Evolutionary conservation across 2,888 invertebrate genomes (phyloP).

Genomic region (Deilephila porcellus): DNA sequence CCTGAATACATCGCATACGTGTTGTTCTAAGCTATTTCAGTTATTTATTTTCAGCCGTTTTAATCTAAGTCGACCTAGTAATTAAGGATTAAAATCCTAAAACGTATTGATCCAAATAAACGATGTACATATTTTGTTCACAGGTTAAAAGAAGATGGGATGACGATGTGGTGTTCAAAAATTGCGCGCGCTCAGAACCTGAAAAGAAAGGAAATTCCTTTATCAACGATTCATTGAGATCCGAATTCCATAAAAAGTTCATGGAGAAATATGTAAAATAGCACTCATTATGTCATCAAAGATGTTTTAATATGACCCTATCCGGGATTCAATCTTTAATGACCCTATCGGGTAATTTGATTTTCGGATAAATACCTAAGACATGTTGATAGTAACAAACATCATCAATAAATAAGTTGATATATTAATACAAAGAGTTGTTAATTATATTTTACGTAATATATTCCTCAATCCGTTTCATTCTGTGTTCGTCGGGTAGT

Average conservation of each 20-base stretch:
- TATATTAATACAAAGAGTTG: background rate
- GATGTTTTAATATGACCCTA: background rate
- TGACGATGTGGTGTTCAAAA: constrained; percentile 99
- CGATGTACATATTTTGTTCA: constrained; percentile 38
- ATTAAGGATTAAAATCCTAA: background rate
- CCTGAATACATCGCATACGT: no score
- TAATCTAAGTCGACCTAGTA: no score
- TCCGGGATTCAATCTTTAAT: background rate
- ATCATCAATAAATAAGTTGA: background rate
- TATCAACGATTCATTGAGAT: constrained; percentile 98
- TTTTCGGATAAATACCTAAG: background rate
- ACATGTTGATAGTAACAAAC: background rate
- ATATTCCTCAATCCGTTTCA: background rate
- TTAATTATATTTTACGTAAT: background rate
- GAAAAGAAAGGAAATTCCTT: constrained; percentile 95
- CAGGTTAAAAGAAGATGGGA: constrained; percentile 97
- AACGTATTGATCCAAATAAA: background rate
- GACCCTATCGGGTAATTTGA: background rate
- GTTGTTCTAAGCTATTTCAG: no score
- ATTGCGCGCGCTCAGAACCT: constrained; percentile 98
- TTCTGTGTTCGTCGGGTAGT: background rate
- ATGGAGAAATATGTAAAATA: constrained; percentile 99
- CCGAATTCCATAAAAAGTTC: constrained; percentile 99
- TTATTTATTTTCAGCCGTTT: no score
- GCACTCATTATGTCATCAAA: constrained; percentile 9